A percentile compares a stretch with the other conserved stretches of the same genome.
phyloP scores from a whole-genome alignment of 2,888 invertebrate genomes.

The Acrocyrtus sp. region DNA sequence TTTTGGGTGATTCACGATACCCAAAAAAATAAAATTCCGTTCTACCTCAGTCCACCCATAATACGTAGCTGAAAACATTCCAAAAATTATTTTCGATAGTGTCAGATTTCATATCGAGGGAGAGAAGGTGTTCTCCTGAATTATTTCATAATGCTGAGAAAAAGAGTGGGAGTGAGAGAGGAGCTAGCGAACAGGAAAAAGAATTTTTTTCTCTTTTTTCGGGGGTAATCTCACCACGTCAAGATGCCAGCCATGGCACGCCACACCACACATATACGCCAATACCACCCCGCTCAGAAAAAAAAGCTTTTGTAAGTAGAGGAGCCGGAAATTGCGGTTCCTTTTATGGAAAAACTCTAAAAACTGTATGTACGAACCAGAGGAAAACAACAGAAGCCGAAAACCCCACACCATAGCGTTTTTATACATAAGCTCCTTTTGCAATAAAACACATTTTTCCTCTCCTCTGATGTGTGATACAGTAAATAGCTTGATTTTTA shows the following conservation, averaged over 20 bases:
- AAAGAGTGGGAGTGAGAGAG: no score
- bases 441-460: neutral
- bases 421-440: neutral
- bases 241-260: slow-evolving; percentile 46
- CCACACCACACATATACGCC: no score
- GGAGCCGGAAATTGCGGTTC: slow-evolving; percentile 48
- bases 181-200: slow-evolving; percentile 6
- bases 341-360: slow-evolving; percentile 24
- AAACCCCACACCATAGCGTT: no score
- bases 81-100: slow-evolving; percentile 31
- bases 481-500: neutral
- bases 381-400: neutral
- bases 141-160: slow-evolving; percentile 38
- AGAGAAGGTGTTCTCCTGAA: slow-evolving; percentile 17
- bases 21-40: no score
- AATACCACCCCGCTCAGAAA: no score
- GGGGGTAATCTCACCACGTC: slow-evolving; percentile 39
- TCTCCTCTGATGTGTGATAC: neutral
- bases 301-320: slow-evolving; percentile 27
- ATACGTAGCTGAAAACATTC: no score
- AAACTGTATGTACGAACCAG: neutral
- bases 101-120: slow-evolving; percentile 32
- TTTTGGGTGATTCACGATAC: no score
- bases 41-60: no score
- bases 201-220: slow-evolving; percentile 2